These are phyloP conservation scores for Polylopha cassiicola DNA, from an alignment of 2,888 invertebrate species.

Conservation along the genomic window DNA sequence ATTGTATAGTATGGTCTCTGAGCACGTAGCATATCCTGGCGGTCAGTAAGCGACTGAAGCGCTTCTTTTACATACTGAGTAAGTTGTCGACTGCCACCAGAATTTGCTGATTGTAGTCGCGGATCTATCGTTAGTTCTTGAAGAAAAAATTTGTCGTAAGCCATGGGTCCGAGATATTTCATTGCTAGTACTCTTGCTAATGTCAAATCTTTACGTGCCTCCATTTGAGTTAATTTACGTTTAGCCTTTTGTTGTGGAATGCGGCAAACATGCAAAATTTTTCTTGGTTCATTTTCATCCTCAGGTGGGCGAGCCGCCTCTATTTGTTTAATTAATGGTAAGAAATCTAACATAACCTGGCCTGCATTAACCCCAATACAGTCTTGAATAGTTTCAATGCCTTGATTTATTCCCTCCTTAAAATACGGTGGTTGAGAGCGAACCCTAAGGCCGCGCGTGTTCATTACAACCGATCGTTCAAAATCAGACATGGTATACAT, in stretches of 20 bases:
- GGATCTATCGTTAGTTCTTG: constrained; percentile 52
- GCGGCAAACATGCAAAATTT: constrained; percentile 48
- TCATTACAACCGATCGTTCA: constrained; percentile 64
- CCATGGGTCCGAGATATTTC: constrained; percentile 71
- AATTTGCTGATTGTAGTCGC: constrained; percentile 57
- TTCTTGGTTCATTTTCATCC: constrained; percentile 44
- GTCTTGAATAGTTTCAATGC: constrained; percentile 66
- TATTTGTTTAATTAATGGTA: constrained; percentile 58
- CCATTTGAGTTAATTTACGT: constrained; percentile 59
- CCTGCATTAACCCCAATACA: constrained; percentile 64
- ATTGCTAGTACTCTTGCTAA: constrained; percentile 64
- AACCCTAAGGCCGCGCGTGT: constrained; percentile 50
- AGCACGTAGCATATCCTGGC: constrained; percentile 64
- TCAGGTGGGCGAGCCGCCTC: constrained; percentile 37
- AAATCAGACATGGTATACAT: constrained; percentile 70
- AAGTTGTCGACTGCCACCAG: constrained; percentile 48
- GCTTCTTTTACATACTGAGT: constrained; percentile 47
- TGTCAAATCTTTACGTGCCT: constrained; percentile 53
- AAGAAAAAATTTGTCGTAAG: constrained; percentile 67
- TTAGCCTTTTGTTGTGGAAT: constrained; percentile 52
- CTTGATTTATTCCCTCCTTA: constrained; percentile 64
- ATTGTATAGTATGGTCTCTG: constrained; percentile 68
- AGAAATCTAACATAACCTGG: constrained; percentile 59
- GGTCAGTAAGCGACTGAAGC: constrained; percentile 53
- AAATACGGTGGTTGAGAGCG: constrained; percentile 65